These are phyloP conservation scores for Cancer borealis DNA, from an alignment of 2,888 invertebrate genomes.

Conservation along the genomic window DNA sequence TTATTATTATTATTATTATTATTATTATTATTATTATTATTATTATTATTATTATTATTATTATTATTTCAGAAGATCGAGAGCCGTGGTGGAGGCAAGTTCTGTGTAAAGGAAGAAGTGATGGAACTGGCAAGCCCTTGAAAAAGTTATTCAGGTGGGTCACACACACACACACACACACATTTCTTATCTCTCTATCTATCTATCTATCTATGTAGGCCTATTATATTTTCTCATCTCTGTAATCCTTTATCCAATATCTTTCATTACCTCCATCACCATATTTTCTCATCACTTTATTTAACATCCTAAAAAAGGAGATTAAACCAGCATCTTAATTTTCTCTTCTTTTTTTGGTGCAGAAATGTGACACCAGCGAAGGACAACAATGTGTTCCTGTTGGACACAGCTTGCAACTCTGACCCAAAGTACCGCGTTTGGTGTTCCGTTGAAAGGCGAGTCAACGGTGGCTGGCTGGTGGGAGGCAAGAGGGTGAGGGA, in stretches of 20 bases:
- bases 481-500: no score
- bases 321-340: background rate
- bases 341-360: background rate
- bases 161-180: background rate
- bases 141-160: background rate
- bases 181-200: background rate
- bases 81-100: background rate
- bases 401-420: constrained; percentile 36
- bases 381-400: constrained; percentile 33
- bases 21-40: no score
- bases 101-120: background rate
- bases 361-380: background rate
- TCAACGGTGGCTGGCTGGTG: no score
- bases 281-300: no score
- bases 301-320: background rate
- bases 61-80: no score
- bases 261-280: no score
- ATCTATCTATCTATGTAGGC: background rate
- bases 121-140: background rate
- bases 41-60: no score
- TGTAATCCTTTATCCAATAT: no score
- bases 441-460: constrained; percentile 49
- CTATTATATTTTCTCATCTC: no score
- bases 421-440: background rate
- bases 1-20: no score